Evolutionary conservation across 92 coral and sea anemone species (phyloP), one percentile per base, ranked within the genome.

Genomic region (Micromussa lordhowensis): DNA sequence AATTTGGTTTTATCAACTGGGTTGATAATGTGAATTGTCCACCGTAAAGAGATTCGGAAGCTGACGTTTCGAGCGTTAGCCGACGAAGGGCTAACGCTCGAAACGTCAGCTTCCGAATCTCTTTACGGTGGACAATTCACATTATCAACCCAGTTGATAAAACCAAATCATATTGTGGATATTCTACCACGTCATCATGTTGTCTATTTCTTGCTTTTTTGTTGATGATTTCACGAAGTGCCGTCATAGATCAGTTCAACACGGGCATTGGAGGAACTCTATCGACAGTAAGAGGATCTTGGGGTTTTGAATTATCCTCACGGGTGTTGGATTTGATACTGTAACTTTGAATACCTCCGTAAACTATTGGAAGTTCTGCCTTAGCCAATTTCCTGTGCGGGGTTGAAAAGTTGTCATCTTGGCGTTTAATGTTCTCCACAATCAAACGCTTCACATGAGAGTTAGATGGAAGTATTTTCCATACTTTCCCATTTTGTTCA

Each of bases 201-300:
- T 12, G 11, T 49, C 9, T 24, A 35, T n/a, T n/a, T 16, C 48
- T 71, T 34, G 76, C 18, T 28, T 30, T 77, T 28, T 77, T 77
- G 79, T n/a, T 75, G 1, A 75, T 24, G 13, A 19, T 38, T 75
- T 75, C n/a, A 75, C 21, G 32, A 75, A 75, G 79, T 75, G 58
- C 57, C 34, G 40, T 24, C 31, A 4, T 9, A 40, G 61, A 40
- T 40, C 0, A 14, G 2, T 75, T n/a, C 58, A 75, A 21, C 28
- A 75, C 58, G 79, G n/a, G n/a, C n/a, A n/a, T n/a, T n/a, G n/a
- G n/a, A n/a, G n/a, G 79, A 40, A 75, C 31, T 75, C 58, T 40
- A 40, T 75, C 58, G 21, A 75, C 58, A 21, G 29, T 17, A 13
- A 75, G 58, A n/a, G 79, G 79, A 75, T 75, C 79, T 19, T 21